Evolutionary conservation across 2,797 vertebrate genomes (phyloP).

Genomic region (Erethizon dorsatum): DNA sequence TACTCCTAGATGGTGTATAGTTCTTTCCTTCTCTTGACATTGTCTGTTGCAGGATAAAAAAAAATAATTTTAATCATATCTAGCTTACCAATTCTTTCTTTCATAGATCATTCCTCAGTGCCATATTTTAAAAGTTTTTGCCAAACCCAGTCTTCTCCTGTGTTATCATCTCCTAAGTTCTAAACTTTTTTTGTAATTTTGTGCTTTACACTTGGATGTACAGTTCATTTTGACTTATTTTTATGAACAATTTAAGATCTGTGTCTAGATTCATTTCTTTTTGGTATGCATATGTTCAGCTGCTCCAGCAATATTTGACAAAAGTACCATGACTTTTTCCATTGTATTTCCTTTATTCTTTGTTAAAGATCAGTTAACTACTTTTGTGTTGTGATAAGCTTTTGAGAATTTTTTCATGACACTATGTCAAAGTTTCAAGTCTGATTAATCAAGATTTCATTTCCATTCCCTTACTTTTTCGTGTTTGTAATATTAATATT

Average conservation of each 20-base stretch:
- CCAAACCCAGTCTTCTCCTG: not conserved
- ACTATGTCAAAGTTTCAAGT: rapidly evolving
- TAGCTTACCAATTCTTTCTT: not conserved
- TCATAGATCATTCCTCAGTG: not conserved
- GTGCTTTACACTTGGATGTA: not conserved
- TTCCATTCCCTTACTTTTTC: not conserved
- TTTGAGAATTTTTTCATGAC: rapidly evolving
- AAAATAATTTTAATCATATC: not conserved
- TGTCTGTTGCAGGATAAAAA: not conserved
- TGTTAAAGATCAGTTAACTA: not conserved
- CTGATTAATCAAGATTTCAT: not conserved
- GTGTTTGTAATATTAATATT: not conserved
- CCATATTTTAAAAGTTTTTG: not conserved
- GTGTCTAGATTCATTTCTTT: not conserved
- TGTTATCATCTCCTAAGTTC: not conserved
- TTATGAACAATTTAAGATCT: not conserved
- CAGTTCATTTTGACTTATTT: not conserved
- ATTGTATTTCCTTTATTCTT: not conserved
- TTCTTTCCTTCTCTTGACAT: not conserved
- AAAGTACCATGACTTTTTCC: not conserved
- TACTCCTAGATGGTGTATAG: rapidly evolving
- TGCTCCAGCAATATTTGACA: not conserved
- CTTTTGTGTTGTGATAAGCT: not conserved
- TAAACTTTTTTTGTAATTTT: not conserved
- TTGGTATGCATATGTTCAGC: not conserved